Base-by-base conservation (phyloP, 2,113 vertebrate genomes). In the Hemibates koningsi region DNA sequence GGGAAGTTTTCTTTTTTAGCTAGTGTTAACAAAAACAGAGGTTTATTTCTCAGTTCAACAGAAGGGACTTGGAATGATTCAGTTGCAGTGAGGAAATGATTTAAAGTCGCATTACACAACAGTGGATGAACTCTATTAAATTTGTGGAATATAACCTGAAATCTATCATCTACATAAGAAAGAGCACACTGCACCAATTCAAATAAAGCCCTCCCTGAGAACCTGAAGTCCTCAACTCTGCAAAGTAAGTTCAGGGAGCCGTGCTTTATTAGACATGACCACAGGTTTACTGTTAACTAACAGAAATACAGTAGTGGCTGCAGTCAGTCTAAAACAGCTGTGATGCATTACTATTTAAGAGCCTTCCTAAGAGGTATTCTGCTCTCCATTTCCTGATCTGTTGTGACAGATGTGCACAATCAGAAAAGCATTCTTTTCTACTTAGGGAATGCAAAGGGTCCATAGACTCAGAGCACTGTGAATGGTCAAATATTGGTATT, bases 401-500 rank as follows among this genome's bases (percentile, higher is more conserved):
- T 92, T 93, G 91, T 93, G 91, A 94, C 93, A 94, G 94, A 95
- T 95, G 93, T 92, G 88, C 81, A 89, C 90, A 89, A 86, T 94
- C 90, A 88, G 82, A 88, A 88, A 91, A 89, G 90, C 93, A 94
- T 95, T 93, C 88, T 89, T 94, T 80, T 91, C 85, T 76, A 73
- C 59, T 94, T 90, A 95, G 86, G 80, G 56, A 89, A 95, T 81
- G 66, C n/a, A 89, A 78, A 56, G 41, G 63, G 19, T 83, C 82
- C 56, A 83, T 34, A 87, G 80, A 87, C n/a, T 80, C 27, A 45
- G 50, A 52, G 41, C 19, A 48, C 50, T 76, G 10, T 6, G 54
- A 45, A 19, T 41, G 16, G 50, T 86, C 79, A 90, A 86, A 89
- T 83, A 85, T 86, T 88, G 43, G 68, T 82, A 32, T 53, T 82